Evolutionary conservation across 2,797 vertebrate genomes (phyloP).

Genomic region (Enoplosus armatus): DNA sequence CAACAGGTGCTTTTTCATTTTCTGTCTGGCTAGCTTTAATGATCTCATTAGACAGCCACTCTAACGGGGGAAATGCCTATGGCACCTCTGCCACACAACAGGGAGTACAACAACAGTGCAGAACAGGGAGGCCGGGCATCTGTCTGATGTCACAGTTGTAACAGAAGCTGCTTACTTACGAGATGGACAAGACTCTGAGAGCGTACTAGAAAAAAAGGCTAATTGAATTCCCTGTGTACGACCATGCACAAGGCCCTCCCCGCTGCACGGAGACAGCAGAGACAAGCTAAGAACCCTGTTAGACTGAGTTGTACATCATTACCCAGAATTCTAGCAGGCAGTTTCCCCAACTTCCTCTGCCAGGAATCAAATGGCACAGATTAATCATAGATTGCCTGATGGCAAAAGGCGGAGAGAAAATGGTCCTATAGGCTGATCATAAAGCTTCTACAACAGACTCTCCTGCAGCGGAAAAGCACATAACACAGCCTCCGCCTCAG

Average conservation of each 20-base stretch:
- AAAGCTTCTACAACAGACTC: constrained; percentile 21
- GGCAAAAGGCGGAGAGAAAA: constrained; percentile 50
- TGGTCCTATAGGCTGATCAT: constrained; percentile 29
- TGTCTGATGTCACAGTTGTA: constrained; percentile 60
- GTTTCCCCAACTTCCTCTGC: constrained; percentile 72
- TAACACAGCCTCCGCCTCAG: constrained; percentile 2
- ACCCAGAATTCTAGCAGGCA: constrained; percentile 71
- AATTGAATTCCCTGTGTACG: constrained; percentile 72
- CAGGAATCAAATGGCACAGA: constrained; percentile 76
- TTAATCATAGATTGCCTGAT: constrained; percentile 73
- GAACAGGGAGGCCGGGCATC: constrained; percentile 47
- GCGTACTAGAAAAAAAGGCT: constrained; percentile 27
- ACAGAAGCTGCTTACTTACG: constrained; percentile 60
- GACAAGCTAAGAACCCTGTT: constrained; percentile 57
- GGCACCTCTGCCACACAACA: constrained; percentile 59
- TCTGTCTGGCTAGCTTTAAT: constrained; percentile 77
- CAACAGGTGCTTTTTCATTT: constrained; percentile 84
- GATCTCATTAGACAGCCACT: constrained; percentile 81
- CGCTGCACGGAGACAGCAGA: constrained; percentile 46
- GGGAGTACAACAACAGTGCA: constrained; percentile 45
- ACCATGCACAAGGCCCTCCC: constrained; percentile 39
- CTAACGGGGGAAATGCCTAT: constrained; percentile 54
- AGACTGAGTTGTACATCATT: constrained; percentile 75
- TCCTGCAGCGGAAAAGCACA: background rate
- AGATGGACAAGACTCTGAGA: constrained; percentile 57